Base-by-base conservation (phyloP, 2,797 vertebrate species). In the Manis javanica region DNA sequence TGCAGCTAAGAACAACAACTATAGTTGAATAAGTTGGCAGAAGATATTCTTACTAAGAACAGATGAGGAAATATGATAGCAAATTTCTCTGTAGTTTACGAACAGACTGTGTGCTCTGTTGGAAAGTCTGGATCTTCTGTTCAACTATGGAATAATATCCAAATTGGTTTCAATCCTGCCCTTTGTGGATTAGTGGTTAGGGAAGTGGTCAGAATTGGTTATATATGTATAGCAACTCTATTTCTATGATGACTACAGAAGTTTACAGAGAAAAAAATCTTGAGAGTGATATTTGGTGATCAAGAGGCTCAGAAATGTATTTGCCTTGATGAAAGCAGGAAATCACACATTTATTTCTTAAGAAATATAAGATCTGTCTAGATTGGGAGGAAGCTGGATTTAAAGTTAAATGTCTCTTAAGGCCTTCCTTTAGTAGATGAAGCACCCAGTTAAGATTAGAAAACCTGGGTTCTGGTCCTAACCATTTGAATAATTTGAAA, bases 41-140 rank as follows among this genome's bases (percentile, higher is more conserved):
- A 3, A 94, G 72, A 95, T 97, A 94, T 95, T 96, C 12, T 46
- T 46, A 46, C 92, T 97, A 95, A 95, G 97, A 96, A 95, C 97
- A 98, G 96, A 68, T 84, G 84, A 96, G 85, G 97, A 97, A 98
- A 98, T 61, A 15, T 11, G 91, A 97, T 66, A 95, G 74, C 86
- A 89, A 81, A 79, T 87, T 72, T 90, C 88, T 89, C 95, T 94
- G 63, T 93, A 42, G 95, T 84, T 68, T 13, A n/a, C 24, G 7
- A 93, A 96, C 2, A 86, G 79, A 61, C 74, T 46, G 34, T 1
- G 16, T 55, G 37, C 84, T 92, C 42, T 90, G 29, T 86, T 87
- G 95, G 94, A 85, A 93, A 92, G 42, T 46, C 57, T 66, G 19
- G 15, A 29, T 72, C 90, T 96, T 90, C 87, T 91, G 53, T 61